Evolutionary conservation across 2,888 invertebrate species (phyloP), one percentile per base, ranked within the genome.

Genomic region (Eupithecia pulchellata): DNA sequence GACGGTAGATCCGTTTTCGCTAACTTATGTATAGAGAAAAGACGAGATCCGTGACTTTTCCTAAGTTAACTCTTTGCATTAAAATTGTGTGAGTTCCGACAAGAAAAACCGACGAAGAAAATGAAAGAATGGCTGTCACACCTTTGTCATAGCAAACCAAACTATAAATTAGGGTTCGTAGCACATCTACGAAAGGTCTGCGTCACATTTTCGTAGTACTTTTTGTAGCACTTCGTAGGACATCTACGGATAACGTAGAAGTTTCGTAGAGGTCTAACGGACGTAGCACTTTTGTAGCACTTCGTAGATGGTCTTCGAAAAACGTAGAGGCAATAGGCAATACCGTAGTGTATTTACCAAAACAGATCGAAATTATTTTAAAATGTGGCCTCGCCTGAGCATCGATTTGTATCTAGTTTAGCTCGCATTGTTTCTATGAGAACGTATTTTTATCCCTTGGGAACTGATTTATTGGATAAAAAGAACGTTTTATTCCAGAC

Each of bases 11-110:
- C 57, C 29, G 27, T 29, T 57, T 29, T 8, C 29, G 17, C 17
- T 57, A 8, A 57, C 57, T 57, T 57, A 57, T 57, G 17, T 57
- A 57, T 29, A 57, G 29, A 29, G 27, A 57, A 57, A 52, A 13
- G 52, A 25, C 52, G 9, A 20, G 47, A 47, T 47, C 9, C 47
- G 8, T 42, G 47, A 47, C 20, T n/a, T 42, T 14, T 20, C 2
- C 42, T 20, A 42, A n/a, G 9, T 39, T 5, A 9, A 9, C 20
- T 20, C 17, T 39, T 39, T 17, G 6, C 14, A 36, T 36, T n/a
- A 39, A 39, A 0, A n/a, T 39, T 17, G 39, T 39, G n/a, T 17
- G 39, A 8, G 13, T 52, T 52, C 25, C n/a, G n/a, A 47, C 52
- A 52, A 25, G 52, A 52, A 8, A 25, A 47, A 20, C n/a, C 5